Base-by-base conservation (phyloP, 2,888 invertebrate genomes). In the Noctua janthina region DNA sequence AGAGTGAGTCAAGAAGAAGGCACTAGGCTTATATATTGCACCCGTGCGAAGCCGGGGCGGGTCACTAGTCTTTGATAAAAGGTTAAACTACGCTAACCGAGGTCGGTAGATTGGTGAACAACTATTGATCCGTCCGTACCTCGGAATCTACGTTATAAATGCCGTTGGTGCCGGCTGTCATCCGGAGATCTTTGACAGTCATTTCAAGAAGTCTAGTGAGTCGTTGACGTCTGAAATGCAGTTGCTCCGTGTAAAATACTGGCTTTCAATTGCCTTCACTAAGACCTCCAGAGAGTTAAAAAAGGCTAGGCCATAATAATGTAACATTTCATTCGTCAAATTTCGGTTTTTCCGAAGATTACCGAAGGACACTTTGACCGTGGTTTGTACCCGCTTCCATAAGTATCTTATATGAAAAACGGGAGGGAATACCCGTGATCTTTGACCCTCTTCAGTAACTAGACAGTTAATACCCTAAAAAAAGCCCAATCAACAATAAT, bases 401-500 rank as follows among this genome's bases (percentile, higher is more conserved):
- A 62, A 59, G 8, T 7, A 46, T 29, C 7, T 35, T 23, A 20
- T 0, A 74, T 8, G 39, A 35, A 49, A 73, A 74, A 73, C 11
- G 0, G 1, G 20, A 10, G 10, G n/a, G 11, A 43, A 76, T 59
- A 46, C 43, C 43, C 20, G 4, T 35, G 1, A 39, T 8, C 67
- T 51, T 23, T 39, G 35, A n/a, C 43, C 59, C 17, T 77, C 43
- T 35, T 81, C 8, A 67, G 0, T 29, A 23, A 69, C 11, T 4
- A 83, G 23, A 39, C 17, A 59, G 3, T 11, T 13, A 8, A 23
- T 20, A 75, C 11, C 46, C 39, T 39, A 46, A 46, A 46, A 46
- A 46, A 46, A 8, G 46, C 46, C 29, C 23, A 72, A 82, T 70
- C 35, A 86, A 72, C 49, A 64, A 35, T 49, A 35, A 54, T 35